phyloP scores from a whole-genome alignment of 1,140 invertebrate species.

The Agrilus planipennis region DNA sequence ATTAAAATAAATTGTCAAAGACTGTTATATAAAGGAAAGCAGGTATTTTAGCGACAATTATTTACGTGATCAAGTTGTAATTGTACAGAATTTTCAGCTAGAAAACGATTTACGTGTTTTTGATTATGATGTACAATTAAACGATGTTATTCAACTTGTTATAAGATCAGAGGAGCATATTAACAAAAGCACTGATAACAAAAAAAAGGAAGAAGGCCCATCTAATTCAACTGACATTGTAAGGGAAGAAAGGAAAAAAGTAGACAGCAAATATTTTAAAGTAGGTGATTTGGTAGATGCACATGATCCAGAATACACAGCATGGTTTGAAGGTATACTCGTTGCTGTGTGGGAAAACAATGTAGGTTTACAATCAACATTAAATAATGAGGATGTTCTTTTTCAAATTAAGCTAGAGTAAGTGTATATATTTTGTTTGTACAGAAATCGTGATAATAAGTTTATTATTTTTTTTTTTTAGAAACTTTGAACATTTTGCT shows the following conservation, averaged over 20 bases:
- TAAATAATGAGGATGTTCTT: too few species aligned
- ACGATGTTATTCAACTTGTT: constrained; percentile 68
- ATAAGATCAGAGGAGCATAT: constrained; percentile 14
- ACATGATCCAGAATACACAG: constrained; percentile 39
- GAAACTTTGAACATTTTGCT: constrained; percentile 32
- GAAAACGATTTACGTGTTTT: constrained; percentile 6
- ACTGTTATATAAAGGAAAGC: constrained; percentile 68
- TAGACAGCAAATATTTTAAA: constrained; percentile 39
- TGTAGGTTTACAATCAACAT: too few species aligned
- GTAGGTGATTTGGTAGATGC: constrained; percentile 63
- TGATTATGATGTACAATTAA: constrained; percentile 26
- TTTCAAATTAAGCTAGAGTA: too few species aligned
- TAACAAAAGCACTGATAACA: constrained; percentile 9
- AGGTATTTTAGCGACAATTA: too few species aligned
- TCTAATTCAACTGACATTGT: constrained; percentile 28
- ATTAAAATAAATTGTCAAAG: constrained; percentile 47
- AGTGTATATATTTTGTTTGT: too few species aligned
- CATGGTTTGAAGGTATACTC: constrained; percentile 58
- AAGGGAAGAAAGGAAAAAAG: constrained; percentile 20
- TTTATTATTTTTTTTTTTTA: constrained; percentile 18
- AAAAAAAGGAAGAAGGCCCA: constrained; percentile 12
- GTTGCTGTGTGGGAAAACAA: too few species aligned
- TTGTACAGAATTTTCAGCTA: too few species aligned
- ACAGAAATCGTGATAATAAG: too few species aligned
- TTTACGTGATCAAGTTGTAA: too few species aligned